These are phyloP conservation scores for Edolisoma coerulescens DNA, from an alignment of 2,113 vertebrate genomes.

Conservation along the genomic window DNA sequence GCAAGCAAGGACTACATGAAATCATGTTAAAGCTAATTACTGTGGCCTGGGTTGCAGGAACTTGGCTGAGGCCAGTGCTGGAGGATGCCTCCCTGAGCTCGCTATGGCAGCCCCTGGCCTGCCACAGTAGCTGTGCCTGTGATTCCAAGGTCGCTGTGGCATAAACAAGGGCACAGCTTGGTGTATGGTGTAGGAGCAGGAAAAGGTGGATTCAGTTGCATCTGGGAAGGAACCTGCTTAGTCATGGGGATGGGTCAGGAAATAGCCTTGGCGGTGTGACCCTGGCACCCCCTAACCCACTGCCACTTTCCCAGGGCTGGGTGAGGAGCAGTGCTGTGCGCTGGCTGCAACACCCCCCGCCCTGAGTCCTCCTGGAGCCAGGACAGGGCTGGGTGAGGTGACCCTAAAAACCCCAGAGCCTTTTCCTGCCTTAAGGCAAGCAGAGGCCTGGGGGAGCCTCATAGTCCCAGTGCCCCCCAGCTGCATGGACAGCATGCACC, in stretches of 20 bases:
- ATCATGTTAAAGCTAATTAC: background rate
- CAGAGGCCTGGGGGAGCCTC: background rate
- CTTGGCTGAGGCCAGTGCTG: background rate
- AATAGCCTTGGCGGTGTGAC: background rate
- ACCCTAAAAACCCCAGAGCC: background rate
- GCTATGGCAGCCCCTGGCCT: background rate
- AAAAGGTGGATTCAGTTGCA: background rate
- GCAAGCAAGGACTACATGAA: background rate
- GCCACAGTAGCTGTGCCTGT: background rate
- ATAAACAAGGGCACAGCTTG: background rate
- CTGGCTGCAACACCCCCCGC: background rate
- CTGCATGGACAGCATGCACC: background rate
- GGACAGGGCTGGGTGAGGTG: background rate
- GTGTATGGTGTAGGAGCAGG: background rate
- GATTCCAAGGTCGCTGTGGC: accelerated
- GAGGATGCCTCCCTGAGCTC: background rate
- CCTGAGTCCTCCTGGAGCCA: accelerated
- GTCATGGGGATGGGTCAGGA: background rate
- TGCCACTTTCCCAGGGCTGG: background rate
- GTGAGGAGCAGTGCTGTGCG: background rate
- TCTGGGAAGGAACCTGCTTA: background rate
- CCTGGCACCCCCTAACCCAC: background rate
- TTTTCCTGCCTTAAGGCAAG: background rate
- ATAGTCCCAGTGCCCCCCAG: accelerated
- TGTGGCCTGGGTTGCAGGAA: background rate